These are phyloP conservation scores for Perodicticus potto DNA, from an alignment of 2,797 vertebrate genomes.

Conservation along the genomic window DNA sequence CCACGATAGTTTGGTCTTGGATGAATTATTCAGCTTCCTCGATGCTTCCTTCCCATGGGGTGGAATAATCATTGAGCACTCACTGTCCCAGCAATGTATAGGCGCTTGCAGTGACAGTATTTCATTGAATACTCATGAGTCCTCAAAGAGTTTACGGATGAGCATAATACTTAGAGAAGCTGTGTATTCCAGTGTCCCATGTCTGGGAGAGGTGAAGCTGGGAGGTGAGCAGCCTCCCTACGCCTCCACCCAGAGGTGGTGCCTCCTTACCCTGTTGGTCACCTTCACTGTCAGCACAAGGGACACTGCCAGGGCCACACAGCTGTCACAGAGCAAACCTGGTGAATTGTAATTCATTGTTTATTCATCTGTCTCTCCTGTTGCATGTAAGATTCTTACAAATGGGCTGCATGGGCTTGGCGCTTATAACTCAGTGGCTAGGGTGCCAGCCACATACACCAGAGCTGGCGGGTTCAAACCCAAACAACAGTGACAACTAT, in stretches of 20 bases:
- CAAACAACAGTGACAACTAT: too few species aligned
- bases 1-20: not conserved
- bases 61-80: not conserved
- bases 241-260: not conserved
- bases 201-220: not conserved
- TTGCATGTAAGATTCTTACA: not conserved
- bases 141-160: not conserved
- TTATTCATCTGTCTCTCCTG: not conserved
- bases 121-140: not conserved
- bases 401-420: not conserved
- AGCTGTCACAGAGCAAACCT: not conserved
- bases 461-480: too few species aligned
- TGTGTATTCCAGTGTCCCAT: not conserved
- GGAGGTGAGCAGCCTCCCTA: not conserved
- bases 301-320: fast-evolving
- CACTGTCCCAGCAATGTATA: not conserved
- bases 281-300: not conserved
- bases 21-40: not conserved
- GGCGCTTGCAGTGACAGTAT: not conserved
- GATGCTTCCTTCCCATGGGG: not conserved
- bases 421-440: too few species aligned
- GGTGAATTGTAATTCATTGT: not conserved
- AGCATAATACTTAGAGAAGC: not conserved
- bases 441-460: too few species aligned
- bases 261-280: not conserved